Percentiles rank a stretch among this genome's conserved stretches.
Conservation (phyloP, 1,140 invertebrate genomes). For the Acromyrmex echinatior region DNA sequence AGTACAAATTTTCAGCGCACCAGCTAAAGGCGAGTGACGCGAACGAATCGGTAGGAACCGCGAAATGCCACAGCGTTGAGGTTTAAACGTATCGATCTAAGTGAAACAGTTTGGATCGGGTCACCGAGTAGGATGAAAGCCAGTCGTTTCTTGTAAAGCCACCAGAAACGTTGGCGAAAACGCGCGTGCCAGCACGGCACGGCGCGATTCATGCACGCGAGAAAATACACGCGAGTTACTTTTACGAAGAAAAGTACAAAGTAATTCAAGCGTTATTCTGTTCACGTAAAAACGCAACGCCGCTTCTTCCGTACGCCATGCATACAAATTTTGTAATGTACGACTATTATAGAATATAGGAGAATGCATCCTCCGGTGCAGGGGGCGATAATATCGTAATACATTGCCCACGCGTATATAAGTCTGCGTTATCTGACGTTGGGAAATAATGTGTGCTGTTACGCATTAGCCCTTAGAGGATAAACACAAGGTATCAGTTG, state of each 20-base stretch:
- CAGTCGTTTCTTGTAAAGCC: background rate
- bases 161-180: background rate
- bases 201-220: constrained; percentile 7
- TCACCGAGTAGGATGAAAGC: background rate
- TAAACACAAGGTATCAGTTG: constrained; percentile 50
- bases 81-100: constrained; percentile 33
- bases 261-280: constrained; percentile 56
- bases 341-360: constrained; percentile 62
- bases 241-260: constrained; percentile 12
- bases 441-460: constrained; percentile 50
- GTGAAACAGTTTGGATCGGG: background rate
- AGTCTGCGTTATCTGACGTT: constrained; percentile 61
- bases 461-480: constrained; percentile 53
- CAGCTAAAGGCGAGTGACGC: constrained; percentile 20
- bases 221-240: constrained; percentile 27
- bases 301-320: constrained; percentile 49
- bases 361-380: constrained; percentile 37
- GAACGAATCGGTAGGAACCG: constrained; percentile 24
- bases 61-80: background rate
- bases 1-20: constrained; percentile 28
- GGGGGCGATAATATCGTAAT: constrained; percentile 56
- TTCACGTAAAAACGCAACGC: constrained; percentile 56
- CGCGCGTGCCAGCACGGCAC: background rate
- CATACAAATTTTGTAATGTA: constrained; percentile 60
- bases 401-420: constrained; percentile 60